A percentile compares a stretch with the other conserved stretches of the same genome.
These are phyloP conservation scores for Ceyx margarethae DNA, from an alignment of 2,113 vertebrate genomes.

Conservation along the genomic window DNA sequence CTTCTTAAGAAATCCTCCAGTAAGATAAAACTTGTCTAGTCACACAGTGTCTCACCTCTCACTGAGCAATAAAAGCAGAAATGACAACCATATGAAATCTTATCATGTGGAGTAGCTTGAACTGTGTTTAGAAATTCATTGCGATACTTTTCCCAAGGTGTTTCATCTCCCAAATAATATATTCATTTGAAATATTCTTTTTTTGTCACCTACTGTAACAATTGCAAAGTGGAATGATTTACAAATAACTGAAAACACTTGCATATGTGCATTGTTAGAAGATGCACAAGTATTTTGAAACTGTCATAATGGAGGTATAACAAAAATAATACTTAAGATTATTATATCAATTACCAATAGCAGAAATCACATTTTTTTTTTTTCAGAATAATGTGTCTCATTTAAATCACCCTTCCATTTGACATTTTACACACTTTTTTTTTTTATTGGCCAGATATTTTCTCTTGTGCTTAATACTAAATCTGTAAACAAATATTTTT, in stretches of 20 bases:
- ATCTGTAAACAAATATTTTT: neutral
- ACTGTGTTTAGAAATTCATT: slow-evolving; percentile 20
- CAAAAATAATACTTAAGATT: neutral
- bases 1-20: neutral
- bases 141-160: neutral
- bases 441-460: neutral
- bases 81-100: neutral
- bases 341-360: neutral
- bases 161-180: neutral
- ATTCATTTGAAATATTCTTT: neutral
- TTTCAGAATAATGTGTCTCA: neutral
- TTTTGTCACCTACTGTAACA: neutral
- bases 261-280: neutral
- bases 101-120: neutral
- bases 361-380: neutral
- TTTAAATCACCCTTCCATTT: neutral
- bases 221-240: neutral
- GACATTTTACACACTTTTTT: fast-evolving
- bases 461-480: neutral
- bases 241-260: neutral
- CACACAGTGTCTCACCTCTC: neutral
- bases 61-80: slow-evolving; percentile 6
- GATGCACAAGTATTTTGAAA: neutral
- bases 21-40: neutral
- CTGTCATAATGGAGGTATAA: neutral